phyloP scores from a whole-genome alignment of 2,888 invertebrate species.

The Drosophila testacea region DNA sequence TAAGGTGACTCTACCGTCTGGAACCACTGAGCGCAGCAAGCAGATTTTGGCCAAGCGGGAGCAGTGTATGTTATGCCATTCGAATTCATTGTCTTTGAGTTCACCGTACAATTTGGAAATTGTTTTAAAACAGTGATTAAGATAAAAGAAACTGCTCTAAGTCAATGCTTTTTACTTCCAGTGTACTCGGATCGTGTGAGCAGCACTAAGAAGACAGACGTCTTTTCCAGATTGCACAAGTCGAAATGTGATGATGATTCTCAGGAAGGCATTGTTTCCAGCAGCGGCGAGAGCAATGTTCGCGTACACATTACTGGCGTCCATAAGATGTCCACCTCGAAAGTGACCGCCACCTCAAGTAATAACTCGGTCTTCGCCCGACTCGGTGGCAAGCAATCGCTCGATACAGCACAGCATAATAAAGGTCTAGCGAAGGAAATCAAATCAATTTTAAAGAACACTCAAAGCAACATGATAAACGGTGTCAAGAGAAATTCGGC shows the following conservation, averaged over 20 bases:
- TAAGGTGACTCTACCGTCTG: constrained; percentile 86
- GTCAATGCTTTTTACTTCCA: constrained; percentile 30
- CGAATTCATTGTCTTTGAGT: neutral
- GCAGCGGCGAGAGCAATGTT: constrained; percentile 63
- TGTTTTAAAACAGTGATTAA: neutral
- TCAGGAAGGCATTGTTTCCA: constrained; percentile 70
- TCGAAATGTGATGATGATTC: constrained; percentile 59
- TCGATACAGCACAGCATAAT: constrained; percentile 34
- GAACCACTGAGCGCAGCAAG: constrained; percentile 86
- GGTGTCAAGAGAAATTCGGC: constrained; percentile 49
- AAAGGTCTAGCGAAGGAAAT: constrained; percentile 67
- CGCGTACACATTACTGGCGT: constrained; percentile 73
- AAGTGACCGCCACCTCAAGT: constrained; percentile 43
- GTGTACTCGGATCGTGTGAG: constrained; percentile 83
- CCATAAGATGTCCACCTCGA: constrained; percentile 23
- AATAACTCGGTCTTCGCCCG: constrained; percentile 83
- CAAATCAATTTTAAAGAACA: constrained; percentile 83
- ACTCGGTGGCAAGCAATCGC: constrained; percentile 79
- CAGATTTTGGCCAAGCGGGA: constrained; percentile 85
- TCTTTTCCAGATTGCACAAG: constrained; percentile 82
- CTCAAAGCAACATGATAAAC: constrained; percentile 29
- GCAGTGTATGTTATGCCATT: constrained; percentile 71
- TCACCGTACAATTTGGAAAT: neutral
- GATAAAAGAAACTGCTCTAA: neutral
- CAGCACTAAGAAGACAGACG: constrained; percentile 65